phyloP scores from a whole-genome alignment of 2,888 invertebrate genomes.

The Lasioglossum calceatum region DNA sequence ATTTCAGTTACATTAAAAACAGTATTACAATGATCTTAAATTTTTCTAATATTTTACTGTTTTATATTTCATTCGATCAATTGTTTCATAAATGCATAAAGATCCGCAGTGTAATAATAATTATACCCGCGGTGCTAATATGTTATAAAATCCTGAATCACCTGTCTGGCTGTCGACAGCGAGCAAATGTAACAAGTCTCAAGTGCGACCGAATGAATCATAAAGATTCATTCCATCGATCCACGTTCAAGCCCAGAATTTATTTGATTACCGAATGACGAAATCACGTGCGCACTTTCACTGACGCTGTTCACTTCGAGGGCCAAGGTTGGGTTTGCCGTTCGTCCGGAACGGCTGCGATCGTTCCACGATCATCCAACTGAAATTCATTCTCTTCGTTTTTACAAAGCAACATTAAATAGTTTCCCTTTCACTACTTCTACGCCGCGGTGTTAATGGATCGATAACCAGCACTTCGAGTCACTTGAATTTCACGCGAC shows the following conservation, averaged over 20 bases:
- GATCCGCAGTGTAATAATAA: no score
- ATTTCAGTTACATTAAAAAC: no score
- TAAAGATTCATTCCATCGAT: neutral
- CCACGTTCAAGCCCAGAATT: neutral
- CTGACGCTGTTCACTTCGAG: neutral
- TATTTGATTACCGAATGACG: neutral
- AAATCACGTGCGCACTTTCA: neutral
- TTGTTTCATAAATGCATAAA: no score
- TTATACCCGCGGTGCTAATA: neutral
- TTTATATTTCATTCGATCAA: no score
- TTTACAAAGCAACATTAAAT: neutral
- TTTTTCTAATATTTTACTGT: no score
- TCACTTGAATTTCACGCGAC: no score
- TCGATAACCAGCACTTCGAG: no score
- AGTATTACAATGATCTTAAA: no score
- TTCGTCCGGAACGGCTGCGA: no score
- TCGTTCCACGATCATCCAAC: neutral
- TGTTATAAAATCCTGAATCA: neutral
- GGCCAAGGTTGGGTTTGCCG: neutral
- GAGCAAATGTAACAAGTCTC: neutral
- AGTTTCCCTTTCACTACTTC: no score
- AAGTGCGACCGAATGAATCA: neutral
- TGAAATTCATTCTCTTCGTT: neutral
- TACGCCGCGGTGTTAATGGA: no score
- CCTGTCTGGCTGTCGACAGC: neutral